Evolutionary conservation across 1,140 invertebrate genomes (phyloP).

Genomic region (Epicauta chinensis): DNA sequence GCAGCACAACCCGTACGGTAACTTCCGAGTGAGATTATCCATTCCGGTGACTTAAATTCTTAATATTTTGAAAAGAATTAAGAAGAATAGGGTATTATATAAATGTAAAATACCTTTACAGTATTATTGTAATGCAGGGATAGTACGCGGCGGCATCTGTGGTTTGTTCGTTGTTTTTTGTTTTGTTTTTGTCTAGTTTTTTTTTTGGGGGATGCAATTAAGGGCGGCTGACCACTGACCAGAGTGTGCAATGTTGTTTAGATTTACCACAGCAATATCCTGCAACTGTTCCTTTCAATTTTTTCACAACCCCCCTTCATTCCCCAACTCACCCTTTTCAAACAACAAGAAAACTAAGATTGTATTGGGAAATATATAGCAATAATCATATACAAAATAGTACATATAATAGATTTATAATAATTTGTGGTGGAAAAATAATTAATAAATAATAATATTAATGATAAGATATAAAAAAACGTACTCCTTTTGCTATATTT

Average conservation of each 20-base stretch:
- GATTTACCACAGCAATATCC: constrained; percentile 12
- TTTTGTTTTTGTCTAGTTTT: too few relatives aligned
- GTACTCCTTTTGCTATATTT: constrained; percentile 1
- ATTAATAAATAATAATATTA: too few relatives aligned
- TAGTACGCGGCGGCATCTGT: too few relatives aligned
- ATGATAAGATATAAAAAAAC: too few relatives aligned
- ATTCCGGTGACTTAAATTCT: constrained; percentile 19
- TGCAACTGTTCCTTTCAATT: constrained; percentile 20
- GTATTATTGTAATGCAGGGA: constrained; percentile 34
- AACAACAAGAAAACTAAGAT: background rate
- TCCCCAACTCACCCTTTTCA: background rate
- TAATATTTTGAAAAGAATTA: background rate
- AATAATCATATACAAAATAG: constrained; percentile 38
- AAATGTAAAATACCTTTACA: constrained; percentile 24
- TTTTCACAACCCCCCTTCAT: background rate
- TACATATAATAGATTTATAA: constrained; percentile 28
- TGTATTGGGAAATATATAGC: constrained; percentile 34
- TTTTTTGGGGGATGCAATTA: background rate
- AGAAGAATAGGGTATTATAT: constrained; percentile 19
- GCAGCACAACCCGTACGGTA: too few relatives aligned
- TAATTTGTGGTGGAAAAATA: background rate
- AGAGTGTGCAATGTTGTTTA: constrained; percentile 23
- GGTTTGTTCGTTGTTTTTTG: too few relatives aligned
- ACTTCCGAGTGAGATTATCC: constrained; percentile 10
- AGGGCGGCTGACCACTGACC: constrained; percentile 23